These are phyloP conservation scores for Dipodomys spectabilis DNA, from an alignment of 2,113 vertebrate genomes.

Conservation along the genomic window DNA sequence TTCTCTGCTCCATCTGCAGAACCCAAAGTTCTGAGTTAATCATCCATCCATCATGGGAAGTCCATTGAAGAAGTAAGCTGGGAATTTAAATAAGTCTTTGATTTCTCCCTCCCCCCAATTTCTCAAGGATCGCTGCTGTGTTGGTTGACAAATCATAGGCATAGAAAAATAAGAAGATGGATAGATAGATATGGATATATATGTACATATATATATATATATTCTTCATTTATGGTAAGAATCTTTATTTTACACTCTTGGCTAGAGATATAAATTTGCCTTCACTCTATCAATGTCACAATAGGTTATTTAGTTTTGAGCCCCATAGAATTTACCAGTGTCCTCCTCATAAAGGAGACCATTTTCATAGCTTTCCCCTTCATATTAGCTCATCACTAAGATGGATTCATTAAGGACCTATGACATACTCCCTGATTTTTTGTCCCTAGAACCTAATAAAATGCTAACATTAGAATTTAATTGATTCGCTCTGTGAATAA, in stretches of 20 bases:
- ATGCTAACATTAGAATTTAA: not conserved
- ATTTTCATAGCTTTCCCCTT: not conserved
- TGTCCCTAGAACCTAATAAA: not conserved
- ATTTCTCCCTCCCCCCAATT: not conserved
- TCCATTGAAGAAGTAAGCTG: not conserved
- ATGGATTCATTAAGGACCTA: not conserved
- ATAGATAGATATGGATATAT: no score
- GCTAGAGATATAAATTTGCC: not conserved
- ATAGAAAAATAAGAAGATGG: no score
- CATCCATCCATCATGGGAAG: not conserved
- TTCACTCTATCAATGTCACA: not conserved
- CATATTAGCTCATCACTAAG: not conserved
- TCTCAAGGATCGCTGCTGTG: not conserved
- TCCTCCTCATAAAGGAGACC: not conserved
- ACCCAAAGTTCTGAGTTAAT: not conserved
- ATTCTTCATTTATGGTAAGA: not conserved
- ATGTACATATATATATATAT: no score
- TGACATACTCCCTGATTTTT: not conserved
- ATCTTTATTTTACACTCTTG: not conserved
- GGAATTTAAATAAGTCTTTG: not conserved
- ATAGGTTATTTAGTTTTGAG: conserved; percentile 1
- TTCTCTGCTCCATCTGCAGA: not conserved
- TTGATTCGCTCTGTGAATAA: not conserved
- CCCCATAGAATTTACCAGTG: not conserved
- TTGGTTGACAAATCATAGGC: not conserved